A percentile compares a stretch with the other conserved stretches of the same genome.
Evolutionary conservation across 2,888 invertebrate genomes (phyloP).

Genomic region (Oscheius sp.): DNA sequence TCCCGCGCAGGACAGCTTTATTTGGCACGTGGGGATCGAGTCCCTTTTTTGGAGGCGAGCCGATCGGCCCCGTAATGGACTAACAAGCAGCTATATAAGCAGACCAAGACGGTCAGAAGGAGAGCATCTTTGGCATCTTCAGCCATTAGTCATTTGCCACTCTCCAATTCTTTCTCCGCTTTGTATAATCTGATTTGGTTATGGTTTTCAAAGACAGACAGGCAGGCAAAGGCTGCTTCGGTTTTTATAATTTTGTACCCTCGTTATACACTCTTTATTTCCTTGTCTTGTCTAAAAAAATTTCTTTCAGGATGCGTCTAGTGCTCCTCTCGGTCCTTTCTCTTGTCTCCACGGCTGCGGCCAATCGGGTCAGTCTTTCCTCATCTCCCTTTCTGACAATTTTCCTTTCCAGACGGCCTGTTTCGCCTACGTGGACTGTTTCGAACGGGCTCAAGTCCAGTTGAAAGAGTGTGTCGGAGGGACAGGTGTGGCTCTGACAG

Average conservation of each 20-base stretch:
- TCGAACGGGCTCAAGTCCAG: slow-evolving; percentile 45
- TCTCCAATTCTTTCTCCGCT: background rate
- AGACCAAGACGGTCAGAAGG: slow-evolving; percentile 11
- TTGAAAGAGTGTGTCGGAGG: slow-evolving; percentile 58
- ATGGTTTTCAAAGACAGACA: too few relatives aligned
- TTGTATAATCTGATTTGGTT: too few relatives aligned
- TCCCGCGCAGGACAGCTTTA: slow-evolving; percentile 11
- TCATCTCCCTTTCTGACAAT: background rate
- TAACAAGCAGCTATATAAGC: slow-evolving; percentile 36
- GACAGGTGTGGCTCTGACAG: slow-evolving; percentile 45
- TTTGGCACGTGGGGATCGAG: slow-evolving; percentile 36
- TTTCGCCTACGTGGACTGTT: slow-evolving; percentile 54
- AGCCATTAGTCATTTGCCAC: background rate
- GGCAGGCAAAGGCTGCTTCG: too few relatives aligned
- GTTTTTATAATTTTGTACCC: too few relatives aligned
- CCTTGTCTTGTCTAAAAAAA: background rate
- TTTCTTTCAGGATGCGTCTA: slow-evolving; percentile 15
- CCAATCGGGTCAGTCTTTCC: slow-evolving; percentile 24
- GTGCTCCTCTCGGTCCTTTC: slow-evolving; percentile 20
- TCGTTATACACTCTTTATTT: background rate
- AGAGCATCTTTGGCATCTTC: background rate
- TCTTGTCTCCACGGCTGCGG: slow-evolving; percentile 9
- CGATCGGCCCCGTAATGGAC: slow-evolving; percentile 37
- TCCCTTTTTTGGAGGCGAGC: slow-evolving; percentile 34
- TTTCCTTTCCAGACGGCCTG: slow-evolving; percentile 44